Evolutionary conservation across 2,888 invertebrate genomes (phyloP).

Genomic region (Polydesmus complanatus): DNA sequence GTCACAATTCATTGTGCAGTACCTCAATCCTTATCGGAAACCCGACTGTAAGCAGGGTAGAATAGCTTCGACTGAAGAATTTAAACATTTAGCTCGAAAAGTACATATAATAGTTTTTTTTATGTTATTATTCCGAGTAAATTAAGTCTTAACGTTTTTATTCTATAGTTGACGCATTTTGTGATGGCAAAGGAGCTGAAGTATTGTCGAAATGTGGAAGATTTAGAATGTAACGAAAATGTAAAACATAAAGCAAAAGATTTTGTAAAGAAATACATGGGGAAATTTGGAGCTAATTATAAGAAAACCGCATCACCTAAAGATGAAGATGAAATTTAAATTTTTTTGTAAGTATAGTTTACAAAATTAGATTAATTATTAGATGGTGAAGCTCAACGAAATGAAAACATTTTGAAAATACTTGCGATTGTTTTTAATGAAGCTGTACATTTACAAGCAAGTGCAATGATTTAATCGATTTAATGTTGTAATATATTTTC

Average conservation of each 20-base stretch:
- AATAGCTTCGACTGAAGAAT: slow-evolving; percentile 78
- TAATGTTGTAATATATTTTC: too few species aligned
- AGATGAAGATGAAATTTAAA: slow-evolving; percentile 11
- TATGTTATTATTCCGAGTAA: neutral
- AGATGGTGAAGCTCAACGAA: too few species aligned
- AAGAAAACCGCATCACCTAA: slow-evolving; percentile 19
- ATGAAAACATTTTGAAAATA: too few species aligned
- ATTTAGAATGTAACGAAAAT: slow-evolving; percentile 72
- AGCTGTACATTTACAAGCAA: too few species aligned
- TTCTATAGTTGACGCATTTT: slow-evolving; percentile 74
- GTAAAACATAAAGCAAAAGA: slow-evolving; percentile 90
- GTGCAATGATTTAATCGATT: too few species aligned
- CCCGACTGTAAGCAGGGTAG: slow-evolving; percentile 68
- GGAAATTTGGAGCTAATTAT: slow-evolving; percentile 74
- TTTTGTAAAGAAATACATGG: slow-evolving; percentile 92
- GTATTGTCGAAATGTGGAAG: slow-evolving; percentile 72
- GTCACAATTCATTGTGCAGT: slow-evolving; percentile 62
- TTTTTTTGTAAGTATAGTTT: too few species aligned
- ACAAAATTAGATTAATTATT: too few species aligned
- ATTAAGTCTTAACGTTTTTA: neutral
- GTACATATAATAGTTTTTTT: slow-evolving; percentile 36
- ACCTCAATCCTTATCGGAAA: slow-evolving; percentile 75
- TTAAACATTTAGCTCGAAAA: slow-evolving; percentile 87
- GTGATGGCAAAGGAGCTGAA: slow-evolving; percentile 90
- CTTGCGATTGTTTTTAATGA: too few species aligned